Evolutionary conservation across 2,113 vertebrate species (phyloP).

Genomic region (Aldabrachelys gigantea): DNA sequence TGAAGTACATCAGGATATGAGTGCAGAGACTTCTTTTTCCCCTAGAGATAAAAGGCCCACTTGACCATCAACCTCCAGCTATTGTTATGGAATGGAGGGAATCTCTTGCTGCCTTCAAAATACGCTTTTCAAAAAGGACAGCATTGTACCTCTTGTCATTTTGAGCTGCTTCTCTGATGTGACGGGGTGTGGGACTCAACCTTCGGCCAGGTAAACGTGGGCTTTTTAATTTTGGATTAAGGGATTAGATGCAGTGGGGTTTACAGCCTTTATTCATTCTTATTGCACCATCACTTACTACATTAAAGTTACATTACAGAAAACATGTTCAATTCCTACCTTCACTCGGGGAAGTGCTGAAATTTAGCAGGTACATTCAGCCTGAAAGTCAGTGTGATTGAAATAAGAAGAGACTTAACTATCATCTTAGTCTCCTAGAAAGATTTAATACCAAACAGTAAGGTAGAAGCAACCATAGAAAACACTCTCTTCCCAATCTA

Average conservation of each 20-base stretch:
- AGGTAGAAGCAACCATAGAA: background rate
- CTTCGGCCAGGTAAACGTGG: conserved; percentile 10
- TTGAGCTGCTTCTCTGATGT: background rate
- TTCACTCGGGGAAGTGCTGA: conserved; percentile 15
- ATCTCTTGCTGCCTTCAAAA: background rate
- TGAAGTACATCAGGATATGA: background rate
- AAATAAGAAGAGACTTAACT: conserved; percentile 13
- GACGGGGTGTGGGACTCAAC: background rate
- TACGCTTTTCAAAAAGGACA: background rate
- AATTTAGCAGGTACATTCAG: conserved; percentile 24
- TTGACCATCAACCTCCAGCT: background rate
- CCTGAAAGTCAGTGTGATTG: conserved; percentile 15
- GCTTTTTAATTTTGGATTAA: conserved; percentile 51
- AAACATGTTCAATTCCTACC: conserved; percentile 52
- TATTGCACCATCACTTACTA: conserved; percentile 30
- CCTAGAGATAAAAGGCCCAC: background rate
- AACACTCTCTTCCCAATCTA: background rate
- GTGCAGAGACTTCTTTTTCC: background rate
- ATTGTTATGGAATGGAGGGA: background rate
- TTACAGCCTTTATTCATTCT: conserved; percentile 26
- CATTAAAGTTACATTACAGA: background rate
- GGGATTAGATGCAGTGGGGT: background rate
- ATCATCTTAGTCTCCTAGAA: background rate
- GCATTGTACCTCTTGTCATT: background rate
- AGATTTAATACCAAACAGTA: background rate